Evolutionary conservation across 2,888 invertebrate species (phyloP), one percentile per base, ranked within the genome.

Genomic region (Meiosimyza decipiens): DNA sequence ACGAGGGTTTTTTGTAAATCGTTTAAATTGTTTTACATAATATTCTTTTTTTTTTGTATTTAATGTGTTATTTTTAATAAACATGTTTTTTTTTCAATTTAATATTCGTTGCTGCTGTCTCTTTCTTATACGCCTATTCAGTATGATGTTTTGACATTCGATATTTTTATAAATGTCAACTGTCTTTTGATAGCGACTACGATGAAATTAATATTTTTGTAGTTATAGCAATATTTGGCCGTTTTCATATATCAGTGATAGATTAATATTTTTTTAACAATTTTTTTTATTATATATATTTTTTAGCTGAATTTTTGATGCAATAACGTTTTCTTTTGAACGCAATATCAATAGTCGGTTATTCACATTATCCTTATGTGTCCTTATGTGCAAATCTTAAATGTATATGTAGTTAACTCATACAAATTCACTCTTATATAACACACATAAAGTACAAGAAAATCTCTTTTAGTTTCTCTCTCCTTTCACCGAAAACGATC

Each of bases 61-160:
- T 55, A 6, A 55, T 57, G 11, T 28, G 2, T 55, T 55, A 28
- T 28, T 55, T 18, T 4, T 55, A 55, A 18, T 18, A n/a, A 55
- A 55, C 54, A 18, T 55, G 13, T 55, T 55, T 11, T 55, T 18
- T 55, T 55, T 28, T 3, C 2, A 28, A 28, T 28, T 28, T 28
- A 4, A 28, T 28, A 28, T 28, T 28, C 28, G 28, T 7, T 67
- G 54, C 57, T 13, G 49, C 16, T 55, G 55, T 67, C 55, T 18
- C 67, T 67, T 28, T 70, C 22, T 54, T 40, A n/a, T 71, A 71
- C 76, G 76, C 76, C 74, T 73, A 76, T 75, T 74, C 69, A 74
- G 59, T 74, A 74, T 74, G 75, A 28, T 76, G 74, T 77, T 77
- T 76, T 78, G 77, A 78, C 77, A 78, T 76, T 77, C 75, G 77